Conservation (phyloP, 2,888 invertebrate species). For the Epirrhoe tristata region DNA sequence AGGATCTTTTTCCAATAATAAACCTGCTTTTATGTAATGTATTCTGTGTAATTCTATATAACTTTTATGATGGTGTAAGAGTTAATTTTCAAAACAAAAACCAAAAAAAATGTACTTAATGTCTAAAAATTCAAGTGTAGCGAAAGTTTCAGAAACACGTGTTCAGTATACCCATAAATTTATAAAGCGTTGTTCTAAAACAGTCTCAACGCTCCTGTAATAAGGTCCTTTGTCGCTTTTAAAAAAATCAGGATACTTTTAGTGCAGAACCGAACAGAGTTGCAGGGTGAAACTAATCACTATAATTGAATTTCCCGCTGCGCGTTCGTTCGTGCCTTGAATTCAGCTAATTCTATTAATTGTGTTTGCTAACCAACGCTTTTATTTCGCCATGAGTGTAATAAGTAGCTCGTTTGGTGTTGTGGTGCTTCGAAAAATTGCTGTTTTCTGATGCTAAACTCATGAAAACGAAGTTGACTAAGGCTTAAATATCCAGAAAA, state of each 20-base stretch:
- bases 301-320: constrained; percentile 77
- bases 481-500: too few relatives aligned
- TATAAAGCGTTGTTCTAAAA: constrained; percentile 35
- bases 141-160: constrained; percentile 61
- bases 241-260: constrained; percentile 55
- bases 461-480: not conserved
- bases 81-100: too few relatives aligned
- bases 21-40: too few relatives aligned
- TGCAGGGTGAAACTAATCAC: constrained; percentile 78
- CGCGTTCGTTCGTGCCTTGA: constrained; percentile 70
- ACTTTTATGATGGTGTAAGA: too few relatives aligned
- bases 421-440: not conserved
- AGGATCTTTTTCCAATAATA: too few relatives aligned
- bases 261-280: constrained; percentile 64
- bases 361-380: constrained; percentile 65
- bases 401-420: constrained; percentile 50
- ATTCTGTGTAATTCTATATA: too few relatives aligned
- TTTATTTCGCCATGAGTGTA: constrained; percentile 65
- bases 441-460: not conserved
- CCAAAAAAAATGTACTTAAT: not conserved
- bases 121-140: constrained; percentile 32
- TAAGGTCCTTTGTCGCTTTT: constrained; percentile 50
- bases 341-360: constrained; percentile 73
- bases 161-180: constrained; percentile 54
- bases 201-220: constrained; percentile 32